Evolutionary conservation across 2,797 vertebrate species (phyloP).

Genomic region (Coccyzus lansbergi): DNA sequence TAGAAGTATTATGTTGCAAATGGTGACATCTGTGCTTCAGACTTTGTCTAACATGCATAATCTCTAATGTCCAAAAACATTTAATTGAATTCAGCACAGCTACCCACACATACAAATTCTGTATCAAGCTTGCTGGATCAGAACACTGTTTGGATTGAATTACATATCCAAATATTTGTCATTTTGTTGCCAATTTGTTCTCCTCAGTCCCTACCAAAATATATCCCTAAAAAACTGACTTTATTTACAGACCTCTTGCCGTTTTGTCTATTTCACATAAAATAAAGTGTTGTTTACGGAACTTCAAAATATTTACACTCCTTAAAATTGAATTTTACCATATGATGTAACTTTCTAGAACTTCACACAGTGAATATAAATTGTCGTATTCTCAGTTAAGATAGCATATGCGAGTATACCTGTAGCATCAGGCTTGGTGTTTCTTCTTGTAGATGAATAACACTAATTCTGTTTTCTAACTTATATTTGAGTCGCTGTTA

Average conservation of each 20-base stretch:
- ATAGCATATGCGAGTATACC: neutral
- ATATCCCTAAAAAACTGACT: neutral
- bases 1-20: neutral
- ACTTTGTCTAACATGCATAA: neutral
- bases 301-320: conserved; percentile 14
- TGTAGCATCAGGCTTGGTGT: neutral
- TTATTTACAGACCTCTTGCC: neutral
- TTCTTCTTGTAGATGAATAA: neutral
- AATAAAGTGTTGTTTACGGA: neutral
- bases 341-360: neutral
- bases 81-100: conserved; percentile 26
- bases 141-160: conserved; percentile 24
- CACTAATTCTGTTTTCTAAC: neutral
- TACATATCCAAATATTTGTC: conserved; percentile 40
- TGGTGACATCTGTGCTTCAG: neutral
- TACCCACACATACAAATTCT: neutral
- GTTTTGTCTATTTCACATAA: neutral
- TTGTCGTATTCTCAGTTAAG: neutral
- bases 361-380: neutral
- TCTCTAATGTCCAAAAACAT: neutral
- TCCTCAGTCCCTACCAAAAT: neutral
- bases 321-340: neutral
- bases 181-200: conserved; percentile 3
- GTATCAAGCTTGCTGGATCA: neutral
- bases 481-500: neutral